phyloP scores from a whole-genome alignment of 2,888 invertebrate genomes.

The Julus scanicus region DNA sequence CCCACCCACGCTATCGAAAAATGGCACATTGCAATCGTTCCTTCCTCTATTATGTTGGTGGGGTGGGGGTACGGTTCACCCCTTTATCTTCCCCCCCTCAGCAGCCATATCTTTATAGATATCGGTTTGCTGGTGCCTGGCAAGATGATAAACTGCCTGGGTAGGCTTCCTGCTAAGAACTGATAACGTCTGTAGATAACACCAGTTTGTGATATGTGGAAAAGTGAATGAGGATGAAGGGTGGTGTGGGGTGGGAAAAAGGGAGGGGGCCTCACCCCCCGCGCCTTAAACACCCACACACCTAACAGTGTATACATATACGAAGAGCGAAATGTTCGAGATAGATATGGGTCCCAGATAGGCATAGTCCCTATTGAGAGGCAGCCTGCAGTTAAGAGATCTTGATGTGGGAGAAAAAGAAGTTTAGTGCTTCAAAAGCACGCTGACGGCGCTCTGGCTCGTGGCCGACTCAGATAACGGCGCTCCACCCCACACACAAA shows the following conservation, averaged over 20 bases:
- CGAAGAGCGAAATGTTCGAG: not conserved
- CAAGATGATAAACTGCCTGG: slow-evolving; percentile 54
- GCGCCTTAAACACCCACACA: not conserved
- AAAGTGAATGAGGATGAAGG: slow-evolving; percentile 1
- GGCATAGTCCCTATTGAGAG: not conserved
- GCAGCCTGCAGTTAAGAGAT: not conserved
- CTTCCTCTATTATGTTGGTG: not conserved
- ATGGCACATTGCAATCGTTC: not conserved
- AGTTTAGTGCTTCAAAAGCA: too few relatives aligned
- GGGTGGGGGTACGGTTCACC: too few relatives aligned
- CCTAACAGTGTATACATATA: too few relatives aligned
- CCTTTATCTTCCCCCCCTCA: not conserved
- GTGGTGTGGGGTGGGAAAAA: not conserved
- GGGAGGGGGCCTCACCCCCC: not conserved
- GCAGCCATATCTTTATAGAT: slow-evolving; percentile 20
- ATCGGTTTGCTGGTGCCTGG: slow-evolving; percentile 51
- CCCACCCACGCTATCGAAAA: not conserved
- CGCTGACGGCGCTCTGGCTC: too few relatives aligned
- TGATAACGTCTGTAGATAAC: slow-evolving; percentile 52
- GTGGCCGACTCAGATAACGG: too few relatives aligned
- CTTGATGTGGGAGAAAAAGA: not conserved
- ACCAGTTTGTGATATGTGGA: not conserved
- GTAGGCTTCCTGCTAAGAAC: slow-evolving; percentile 54
- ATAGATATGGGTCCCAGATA: not conserved
- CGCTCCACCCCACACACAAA: too few relatives aligned